A percentile compares a stretch with the other conserved stretches of the same genome.
These are phyloP conservation scores for Ficedula albicollis DNA, from an alignment of 2,797 vertebrate genomes.

Conservation along the genomic window DNA sequence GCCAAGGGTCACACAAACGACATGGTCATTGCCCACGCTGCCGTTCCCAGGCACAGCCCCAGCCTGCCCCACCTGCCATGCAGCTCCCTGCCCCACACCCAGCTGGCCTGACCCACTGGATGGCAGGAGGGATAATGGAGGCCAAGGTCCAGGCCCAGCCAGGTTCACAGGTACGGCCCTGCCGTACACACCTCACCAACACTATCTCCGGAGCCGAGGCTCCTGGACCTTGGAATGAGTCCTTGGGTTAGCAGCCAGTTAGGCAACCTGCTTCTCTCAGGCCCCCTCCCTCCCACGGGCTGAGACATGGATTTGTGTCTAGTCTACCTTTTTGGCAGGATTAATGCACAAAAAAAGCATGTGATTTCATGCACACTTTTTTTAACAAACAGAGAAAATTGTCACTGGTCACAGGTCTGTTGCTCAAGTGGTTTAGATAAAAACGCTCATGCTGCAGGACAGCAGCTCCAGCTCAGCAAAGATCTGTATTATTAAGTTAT, in stretches of 20 bases:
- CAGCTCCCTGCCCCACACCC: neutral
- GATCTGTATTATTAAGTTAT: neutral
- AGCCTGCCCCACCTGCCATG: neutral
- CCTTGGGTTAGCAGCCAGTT: neutral
- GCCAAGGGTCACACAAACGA: neutral
- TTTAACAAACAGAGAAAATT: neutral
- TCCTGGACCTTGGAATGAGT: slow-evolving; percentile 40
- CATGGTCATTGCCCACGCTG: neutral
- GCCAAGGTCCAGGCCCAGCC: slow-evolving; percentile 11
- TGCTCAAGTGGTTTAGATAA: neutral
- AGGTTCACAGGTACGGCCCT: neutral
- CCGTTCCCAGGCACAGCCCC: rapidly evolving
- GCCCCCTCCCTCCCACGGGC: neutral
- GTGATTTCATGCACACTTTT: neutral
- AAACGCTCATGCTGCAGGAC: neutral
- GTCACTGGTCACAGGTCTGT: neutral
- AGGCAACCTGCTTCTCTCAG: neutral
- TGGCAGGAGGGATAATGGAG: neutral
- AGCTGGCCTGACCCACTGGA: neutral
- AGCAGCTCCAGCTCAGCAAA: neutral
- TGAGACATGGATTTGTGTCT: neutral
- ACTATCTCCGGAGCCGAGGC: neutral
- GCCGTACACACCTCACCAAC: neutral
- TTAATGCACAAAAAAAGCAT: neutral
- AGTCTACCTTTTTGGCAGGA: neutral